Percentiles rank a stretch among this genome's conserved stretches.
Conservation (phyloP, 2,113 vertebrate genomes). For the Ariopsis seemanni region DNA sequence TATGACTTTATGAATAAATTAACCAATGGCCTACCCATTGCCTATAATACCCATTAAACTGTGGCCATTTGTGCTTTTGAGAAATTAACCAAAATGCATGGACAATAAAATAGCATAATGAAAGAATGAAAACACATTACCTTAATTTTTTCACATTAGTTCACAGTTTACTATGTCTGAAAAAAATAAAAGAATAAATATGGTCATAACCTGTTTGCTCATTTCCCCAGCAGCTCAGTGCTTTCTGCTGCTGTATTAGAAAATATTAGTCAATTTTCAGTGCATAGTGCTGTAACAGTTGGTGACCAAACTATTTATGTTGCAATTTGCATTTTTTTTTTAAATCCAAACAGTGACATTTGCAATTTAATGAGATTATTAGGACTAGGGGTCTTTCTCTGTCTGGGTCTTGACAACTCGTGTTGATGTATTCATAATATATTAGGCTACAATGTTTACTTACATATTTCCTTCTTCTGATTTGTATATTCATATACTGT, state of each 20-base stretch:
- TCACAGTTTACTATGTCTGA: background rate
- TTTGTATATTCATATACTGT: background rate
- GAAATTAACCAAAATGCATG: background rate
- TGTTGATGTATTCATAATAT: background rate
- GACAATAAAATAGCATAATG: background rate
- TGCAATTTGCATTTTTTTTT: too few species aligned
- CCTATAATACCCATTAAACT: background rate
- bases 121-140: background rate
- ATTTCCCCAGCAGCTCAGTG: background rate
- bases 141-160: background rate
- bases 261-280: background rate
- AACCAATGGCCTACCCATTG: background rate
- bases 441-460: background rate
- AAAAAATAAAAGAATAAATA: background rate
- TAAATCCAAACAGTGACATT: background rate
- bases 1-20: too few species aligned
- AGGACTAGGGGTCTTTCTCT: background rate
- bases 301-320: background rate
- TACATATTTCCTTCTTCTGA: background rate
- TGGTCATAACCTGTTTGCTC: background rate
- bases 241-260: background rate
- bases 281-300: background rate
- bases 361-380: background rate
- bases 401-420: background rate
- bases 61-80: background rate